Conservation (phyloP, 2,888 invertebrate genomes). For the Diadegma fenestrale region DNA sequence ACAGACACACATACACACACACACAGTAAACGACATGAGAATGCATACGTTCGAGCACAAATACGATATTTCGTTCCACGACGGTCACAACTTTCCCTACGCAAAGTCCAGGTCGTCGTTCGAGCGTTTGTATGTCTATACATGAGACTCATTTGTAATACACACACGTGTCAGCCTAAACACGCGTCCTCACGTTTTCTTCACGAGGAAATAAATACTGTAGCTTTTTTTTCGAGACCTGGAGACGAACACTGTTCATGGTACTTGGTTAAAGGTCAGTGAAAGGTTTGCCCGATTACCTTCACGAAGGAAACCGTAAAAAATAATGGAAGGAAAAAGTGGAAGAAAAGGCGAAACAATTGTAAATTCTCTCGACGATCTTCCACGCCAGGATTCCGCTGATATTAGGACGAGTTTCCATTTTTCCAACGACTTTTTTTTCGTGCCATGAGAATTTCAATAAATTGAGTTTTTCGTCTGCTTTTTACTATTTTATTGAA, state of each 20-base stretch:
- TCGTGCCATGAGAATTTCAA: not conserved
- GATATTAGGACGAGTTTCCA: not conserved
- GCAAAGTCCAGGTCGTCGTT: constrained; percentile 62
- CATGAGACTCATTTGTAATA: constrained; percentile 20
- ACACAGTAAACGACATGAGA: not conserved
- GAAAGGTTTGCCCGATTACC: constrained; percentile 75
- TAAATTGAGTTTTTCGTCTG: too few relatives aligned
- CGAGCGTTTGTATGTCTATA: constrained; percentile 17
- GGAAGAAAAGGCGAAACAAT: not conserved
- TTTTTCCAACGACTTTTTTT: not conserved
- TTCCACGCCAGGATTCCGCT: not conserved
- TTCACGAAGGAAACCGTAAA: constrained; percentile 70
- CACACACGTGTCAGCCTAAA: constrained; percentile 21
- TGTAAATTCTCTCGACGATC: not conserved
- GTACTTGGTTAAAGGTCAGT: constrained; percentile 78
- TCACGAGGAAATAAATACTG: constrained; percentile 17
- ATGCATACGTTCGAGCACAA: constrained; percentile 1
- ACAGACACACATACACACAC: too few relatives aligned
- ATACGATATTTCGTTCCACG: constrained; percentile 56
- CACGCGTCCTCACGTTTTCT: constrained; percentile 52
- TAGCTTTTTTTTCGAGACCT: constrained; percentile 69
- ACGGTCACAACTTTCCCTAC: constrained; percentile 66
- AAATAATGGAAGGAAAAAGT: constrained; percentile 15
- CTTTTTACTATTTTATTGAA: not conserved
- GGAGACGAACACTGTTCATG: constrained; percentile 70